Evolutionary conservation across 1,140 invertebrate genomes (phyloP), one percentile per base, ranked within the genome.

Genomic region (Drosophila truncata): DNA sequence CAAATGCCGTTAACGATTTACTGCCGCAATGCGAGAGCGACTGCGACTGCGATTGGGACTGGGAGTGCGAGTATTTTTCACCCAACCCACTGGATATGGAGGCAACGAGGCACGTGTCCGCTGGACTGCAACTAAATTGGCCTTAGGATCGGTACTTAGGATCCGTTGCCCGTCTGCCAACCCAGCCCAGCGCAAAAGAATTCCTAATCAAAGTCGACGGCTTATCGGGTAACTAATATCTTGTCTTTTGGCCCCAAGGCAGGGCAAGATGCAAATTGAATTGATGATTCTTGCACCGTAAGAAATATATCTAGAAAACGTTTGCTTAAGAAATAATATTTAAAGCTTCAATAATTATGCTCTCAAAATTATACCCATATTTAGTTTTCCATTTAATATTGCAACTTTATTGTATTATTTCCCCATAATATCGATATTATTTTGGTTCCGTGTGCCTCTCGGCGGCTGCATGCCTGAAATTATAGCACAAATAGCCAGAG

Each of bases 401-500:
- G 0, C 2, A 14, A 14, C 2, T 10, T 23, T 14, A 2, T 16
- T 31, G n/a, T 2, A 10, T 50, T 20, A 5, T 33, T 6, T 13
- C 27, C 14, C 4, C 0, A 35, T 6, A 11, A 16, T 18, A 35
- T 23, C 0, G 2, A 23, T 54, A 54, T 37, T 37, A 16, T 54
- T 54, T 54, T 54, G 31, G 31, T 23, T 23, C 33, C 31, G 52
- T 54, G 52, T 55, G 46, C 41, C 23, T 44, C 27, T 70, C 18
- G 54, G 62, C 59, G 50, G 63, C 71, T 80, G 82, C 82, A 85
- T 85, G 82, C 84, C 85, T 80, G 44, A 81, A 88, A 88, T 88
- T 90, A 88, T 90, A 88, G 84, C 85, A 80, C 60, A 88, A 88
- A 90, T 90, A 84, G 81, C 85, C 77, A 75, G 67, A 71, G 61